Conservation (phyloP, 1,140 invertebrate species). For the Cotesia glomerata region DNA sequence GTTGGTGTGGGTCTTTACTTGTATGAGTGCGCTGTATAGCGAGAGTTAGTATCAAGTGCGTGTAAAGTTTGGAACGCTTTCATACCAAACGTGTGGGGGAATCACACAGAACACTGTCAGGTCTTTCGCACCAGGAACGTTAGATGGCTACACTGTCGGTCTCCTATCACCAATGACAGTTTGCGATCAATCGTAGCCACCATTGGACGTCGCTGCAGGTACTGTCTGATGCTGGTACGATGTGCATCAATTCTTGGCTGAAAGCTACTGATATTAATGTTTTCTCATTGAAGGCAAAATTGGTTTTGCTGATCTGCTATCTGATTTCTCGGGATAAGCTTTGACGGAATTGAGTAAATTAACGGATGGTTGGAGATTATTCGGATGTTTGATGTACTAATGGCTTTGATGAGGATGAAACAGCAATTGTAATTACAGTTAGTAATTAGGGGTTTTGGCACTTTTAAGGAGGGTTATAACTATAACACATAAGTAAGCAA, state of each 20-base stretch:
- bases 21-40: conserved; percentile 23
- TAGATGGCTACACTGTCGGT: conserved; percentile 41
- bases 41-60: neutral
- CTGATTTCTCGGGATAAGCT: conserved; percentile 5
- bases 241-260: too few species aligned
- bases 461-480: too few species aligned
- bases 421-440: neutral
- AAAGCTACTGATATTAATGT: neutral
- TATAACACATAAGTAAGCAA: too few species aligned
- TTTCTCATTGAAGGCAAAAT: neutral
- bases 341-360: neutral
- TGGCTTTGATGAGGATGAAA: neutral
- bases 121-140: conserved; percentile 27
- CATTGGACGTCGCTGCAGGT: conserved; percentile 1
- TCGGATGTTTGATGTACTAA: too few species aligned
- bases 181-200: conserved; percentile 42
- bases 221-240: neutral
- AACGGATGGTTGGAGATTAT: neutral
- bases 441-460: too few species aligned
- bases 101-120: neutral
- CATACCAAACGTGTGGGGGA: neutral
- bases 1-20: neutral
- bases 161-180: conserved; percentile 45
- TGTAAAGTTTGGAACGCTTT: neutral
- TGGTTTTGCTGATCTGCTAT: neutral